Base-by-base conservation (phyloP, 2,888 invertebrate genomes). In the Exocentrus adspersus region DNA sequence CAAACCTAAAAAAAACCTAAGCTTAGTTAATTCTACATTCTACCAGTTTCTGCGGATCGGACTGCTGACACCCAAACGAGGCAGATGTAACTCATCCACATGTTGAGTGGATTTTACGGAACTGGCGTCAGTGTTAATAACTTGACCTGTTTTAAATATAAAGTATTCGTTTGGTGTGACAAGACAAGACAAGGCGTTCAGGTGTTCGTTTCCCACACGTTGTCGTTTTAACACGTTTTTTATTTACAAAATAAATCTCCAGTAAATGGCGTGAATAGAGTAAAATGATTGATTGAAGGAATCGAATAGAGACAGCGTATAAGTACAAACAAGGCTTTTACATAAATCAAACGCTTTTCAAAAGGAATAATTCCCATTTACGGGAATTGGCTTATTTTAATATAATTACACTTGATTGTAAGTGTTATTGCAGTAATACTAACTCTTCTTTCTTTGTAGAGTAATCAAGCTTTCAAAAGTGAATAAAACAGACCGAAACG, bases 141-240 rank as follows among this genome's bases (percentile, higher is more conserved):
- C 16, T 28, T 24, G 24, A 12, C 16, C 46, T 16, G 28, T 48
- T 48, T n/a, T 48, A 28, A 28, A 16, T 12, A 28, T 0, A 28
- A 32, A n/a, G n/a, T n/a, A n/a, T n/a, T 21, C 12, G 28, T 48
- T 48, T 14, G 2, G 16, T 12, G 6, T 14, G 17, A n/a, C 48
- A 37, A 6, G 7, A n/a, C n/a, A n/a, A n/a, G 24, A 24, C 24
- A 24, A 24, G 9, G 7, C n/a, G 16, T 48, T 24, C 28, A 28
- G 14, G 28, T 48, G n/a, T n/a, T n/a, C n/a, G n/a, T n/a, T n/a
- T 48, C 48, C 17, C 48, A 48, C 48, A 48, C 48, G 10, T 10
- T 48, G 48, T 48, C 48, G 28, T 5, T 14, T 20, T 45, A 45
- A 24, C 28, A 48, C 10, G 28, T 14, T 14, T 16, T n/a, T 24